Base-by-base conservation (phyloP, 2,113 vertebrate genomes). In the Onychostoma macrolepis region DNA sequence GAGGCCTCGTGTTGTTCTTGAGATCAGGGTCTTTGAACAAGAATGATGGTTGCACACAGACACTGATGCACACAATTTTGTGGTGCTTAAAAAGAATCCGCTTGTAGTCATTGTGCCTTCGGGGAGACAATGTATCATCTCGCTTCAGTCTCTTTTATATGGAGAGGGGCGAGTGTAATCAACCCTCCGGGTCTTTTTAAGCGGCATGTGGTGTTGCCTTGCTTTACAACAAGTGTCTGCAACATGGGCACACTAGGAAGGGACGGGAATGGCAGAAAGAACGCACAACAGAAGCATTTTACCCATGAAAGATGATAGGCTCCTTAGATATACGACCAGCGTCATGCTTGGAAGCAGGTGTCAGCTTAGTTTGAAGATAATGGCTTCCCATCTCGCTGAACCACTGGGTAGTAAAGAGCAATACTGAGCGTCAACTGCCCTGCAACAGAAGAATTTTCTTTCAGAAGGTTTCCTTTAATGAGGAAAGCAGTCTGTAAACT, bases 141-240 rank as follows among this genome's bases (percentile, higher is more conserved):
- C 88, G 89, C 90, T 87, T 72, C 86, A 87, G 28, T 84, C 89
- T 92, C 90, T 91, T 91, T 88, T 76, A 87, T 86, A 87, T 78
- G 15, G 88, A 72, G 79, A 83, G 87, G 87, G 88, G 63, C 83
- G 80, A 74, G 88, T 77, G 53, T 83, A 89, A 89, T 90, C 86
- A 89, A 90, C 80, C 90, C 38, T n/a, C 61, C 43, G 90, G 84
- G 77, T 71, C 41, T 61, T 83, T 86, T 89, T 61, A 36, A 26
- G 88, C 33, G 89, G 89, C 71, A 50, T 79, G 86, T 88, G 89
- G 86, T 67, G 43, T 21, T 90, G 87, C 53, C 80, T 71, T 72
- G 38, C 15, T 86, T 90, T 61, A 86, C 81, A 89, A 89, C 89
- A 90, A 91, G 89, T 48, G 26, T 84, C 86, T 86, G 83, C 53